A percentile compares a stretch with the other conserved stretches of the same genome.
phyloP scores from a whole-genome alignment of 2,888 invertebrate species.

The Tholera decimalis region DNA sequence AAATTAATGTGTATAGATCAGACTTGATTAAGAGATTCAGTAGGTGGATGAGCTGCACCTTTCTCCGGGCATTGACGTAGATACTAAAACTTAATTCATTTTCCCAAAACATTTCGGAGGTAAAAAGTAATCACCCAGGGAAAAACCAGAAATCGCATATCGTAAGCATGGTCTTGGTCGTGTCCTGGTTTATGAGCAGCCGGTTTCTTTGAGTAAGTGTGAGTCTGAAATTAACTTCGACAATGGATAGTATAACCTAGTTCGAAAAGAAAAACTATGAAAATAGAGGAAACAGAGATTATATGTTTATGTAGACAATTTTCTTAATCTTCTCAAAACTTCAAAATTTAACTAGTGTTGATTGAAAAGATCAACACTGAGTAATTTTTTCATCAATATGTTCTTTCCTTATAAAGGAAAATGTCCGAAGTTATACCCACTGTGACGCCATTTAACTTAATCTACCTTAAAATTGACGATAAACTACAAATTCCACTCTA shows the following conservation, averaged over 20 bases:
- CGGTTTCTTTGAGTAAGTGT: conserved; percentile 22
- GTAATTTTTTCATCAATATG: neutral
- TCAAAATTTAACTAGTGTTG: neutral
- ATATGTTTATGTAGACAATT: neutral
- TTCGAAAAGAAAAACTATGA: neutral
- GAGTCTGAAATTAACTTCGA: conserved; percentile 21
- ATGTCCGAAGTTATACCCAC: neutral
- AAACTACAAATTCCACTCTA: neutral
- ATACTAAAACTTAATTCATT: conserved; percentile 39
- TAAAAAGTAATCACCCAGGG: conserved; percentile 29
- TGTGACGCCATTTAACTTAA: conserved; percentile 4
- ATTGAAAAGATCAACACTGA: neutral
- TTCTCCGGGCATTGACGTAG: conserved; percentile 36
- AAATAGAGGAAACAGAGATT: neutral
- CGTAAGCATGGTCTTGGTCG: conserved; percentile 15
- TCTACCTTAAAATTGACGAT: neutral
- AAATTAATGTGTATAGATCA: conserved; percentile 2
- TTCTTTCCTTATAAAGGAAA: neutral
- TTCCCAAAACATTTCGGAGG: conserved; percentile 36
- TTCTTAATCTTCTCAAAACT: neutral
- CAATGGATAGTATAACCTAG: neutral
- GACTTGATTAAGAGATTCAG: conserved; percentile 35
- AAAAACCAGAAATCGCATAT: conserved; percentile 45
- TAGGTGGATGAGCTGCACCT: conserved; percentile 13
- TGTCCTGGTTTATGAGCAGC: conserved; percentile 37